These are phyloP conservation scores for Eunapius fragilis DNA, from an alignment of 37 sponge, comb jelly and placozoan species.

Conservation along the genomic window DNA sequence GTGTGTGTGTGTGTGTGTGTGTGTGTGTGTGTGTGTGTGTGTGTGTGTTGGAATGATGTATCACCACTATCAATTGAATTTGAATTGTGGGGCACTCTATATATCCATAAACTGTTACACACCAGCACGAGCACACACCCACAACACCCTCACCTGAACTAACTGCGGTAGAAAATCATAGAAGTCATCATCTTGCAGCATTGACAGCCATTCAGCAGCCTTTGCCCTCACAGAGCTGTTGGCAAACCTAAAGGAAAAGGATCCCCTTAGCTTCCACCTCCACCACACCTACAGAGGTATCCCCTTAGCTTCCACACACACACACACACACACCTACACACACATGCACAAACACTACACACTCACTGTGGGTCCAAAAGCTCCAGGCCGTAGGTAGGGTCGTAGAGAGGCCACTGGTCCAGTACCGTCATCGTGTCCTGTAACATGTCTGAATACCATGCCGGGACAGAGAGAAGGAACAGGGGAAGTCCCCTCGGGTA, in stretches of 20 bases:
- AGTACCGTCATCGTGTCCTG: slow-evolving; percentile 17
- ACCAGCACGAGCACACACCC: not conserved
- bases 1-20: too few relatives aligned
- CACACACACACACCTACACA: too few relatives aligned
- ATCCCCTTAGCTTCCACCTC: not conserved
- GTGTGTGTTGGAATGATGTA: too few relatives aligned
- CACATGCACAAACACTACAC: too few relatives aligned
- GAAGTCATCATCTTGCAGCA: slow-evolving; percentile 58
- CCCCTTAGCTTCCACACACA: too few relatives aligned
- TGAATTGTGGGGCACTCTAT: too few relatives aligned
- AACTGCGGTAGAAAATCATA: slow-evolving; percentile 76
- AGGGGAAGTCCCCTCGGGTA: slow-evolving; percentile 67
- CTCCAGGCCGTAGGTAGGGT: slow-evolving; percentile 60
- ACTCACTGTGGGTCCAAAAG: slow-evolving; percentile 72
- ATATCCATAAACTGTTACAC: too few relatives aligned
- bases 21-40: too few relatives aligned
- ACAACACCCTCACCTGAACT: slow-evolving; percentile 47
- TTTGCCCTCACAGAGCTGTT: slow-evolving; percentile 49
- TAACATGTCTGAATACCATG: slow-evolving; percentile 2
- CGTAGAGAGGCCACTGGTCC: slow-evolving; percentile 31
- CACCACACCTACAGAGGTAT: too few relatives aligned
- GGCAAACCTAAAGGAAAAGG: slow-evolving; percentile 26
- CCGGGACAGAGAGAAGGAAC: slow-evolving; percentile 47
- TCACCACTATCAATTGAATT: too few relatives aligned
- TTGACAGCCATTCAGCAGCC: slow-evolving; percentile 35